phyloP scores from a whole-genome alignment of 2,797 vertebrate species.

The Yasuhikotakia modesta region DNA sequence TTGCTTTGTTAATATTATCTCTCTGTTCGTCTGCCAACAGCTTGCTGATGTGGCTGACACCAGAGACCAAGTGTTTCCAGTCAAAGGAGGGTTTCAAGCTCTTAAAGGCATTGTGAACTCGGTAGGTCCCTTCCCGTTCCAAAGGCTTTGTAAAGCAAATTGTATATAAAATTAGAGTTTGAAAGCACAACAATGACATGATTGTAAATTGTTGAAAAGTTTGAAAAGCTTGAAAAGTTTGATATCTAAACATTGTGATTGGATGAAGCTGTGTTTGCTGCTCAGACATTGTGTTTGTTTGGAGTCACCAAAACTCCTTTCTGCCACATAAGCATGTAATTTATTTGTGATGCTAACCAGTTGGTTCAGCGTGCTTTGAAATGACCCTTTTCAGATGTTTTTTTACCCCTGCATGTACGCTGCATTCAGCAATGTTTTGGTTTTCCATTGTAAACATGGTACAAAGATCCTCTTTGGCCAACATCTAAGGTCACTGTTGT shows the following conservation, averaged over 20 bases:
- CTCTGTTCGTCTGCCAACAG: slow-evolving; percentile 69
- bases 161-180: too few relatives aligned
- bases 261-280: background rate
- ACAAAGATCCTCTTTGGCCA: slow-evolving; percentile 1
- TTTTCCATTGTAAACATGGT: slow-evolving; percentile 25
- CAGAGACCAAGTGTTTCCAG: slow-evolving; percentile 92
- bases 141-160: too few relatives aligned
- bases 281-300: slow-evolving; percentile 25
- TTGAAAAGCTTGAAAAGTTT: too few relatives aligned
- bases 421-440: background rate
- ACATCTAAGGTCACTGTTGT: slow-evolving; percentile 11
- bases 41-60: slow-evolving; percentile 90
- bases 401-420: background rate
- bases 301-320: slow-evolving; percentile 43
- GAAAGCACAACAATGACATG: too few relatives aligned
- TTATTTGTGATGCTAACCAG: slow-evolving; percentile 65
- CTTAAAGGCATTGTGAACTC: slow-evolving; percentile 95
- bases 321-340: slow-evolving; percentile 51
- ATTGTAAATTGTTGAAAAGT: too few relatives aligned
- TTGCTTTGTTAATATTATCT: slow-evolving; percentile 20
- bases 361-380: slow-evolving; percentile 58
- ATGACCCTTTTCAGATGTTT: slow-evolving; percentile 47
- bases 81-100: slow-evolving; percentile 95
- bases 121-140: slow-evolving; percentile 82
- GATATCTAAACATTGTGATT: background rate